phyloP scores from a whole-genome alignment of 2,797 vertebrate species.

The Tympanoctomys barrerae region DNA sequence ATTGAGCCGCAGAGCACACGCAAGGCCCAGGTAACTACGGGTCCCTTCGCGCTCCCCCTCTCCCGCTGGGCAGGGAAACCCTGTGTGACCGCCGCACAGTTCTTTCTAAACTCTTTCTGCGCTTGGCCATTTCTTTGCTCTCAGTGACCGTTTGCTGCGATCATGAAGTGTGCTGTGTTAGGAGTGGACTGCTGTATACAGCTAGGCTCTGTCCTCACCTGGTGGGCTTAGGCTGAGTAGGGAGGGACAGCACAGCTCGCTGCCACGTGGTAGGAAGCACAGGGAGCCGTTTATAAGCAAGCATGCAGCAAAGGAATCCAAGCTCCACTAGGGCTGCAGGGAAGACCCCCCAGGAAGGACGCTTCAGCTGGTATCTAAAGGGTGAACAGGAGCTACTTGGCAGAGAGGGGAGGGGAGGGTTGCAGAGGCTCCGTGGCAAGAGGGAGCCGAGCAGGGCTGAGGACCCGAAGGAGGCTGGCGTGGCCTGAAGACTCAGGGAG shows the following conservation, averaged over 20 bases:
- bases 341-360: neutral
- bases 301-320: neutral
- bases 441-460: neutral
- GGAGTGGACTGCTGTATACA: conserved; percentile 42
- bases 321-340: neutral
- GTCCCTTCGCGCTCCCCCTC: neutral
- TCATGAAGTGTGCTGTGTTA: neutral
- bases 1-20: conserved; percentile 95
- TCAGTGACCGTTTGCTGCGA: neutral
- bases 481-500: neutral
- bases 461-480: neutral
- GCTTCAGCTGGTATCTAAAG: neutral
- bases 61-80: neutral
- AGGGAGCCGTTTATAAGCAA: neutral
- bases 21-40: conserved; percentile 93
- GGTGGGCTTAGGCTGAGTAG: neutral
- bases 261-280: neutral
- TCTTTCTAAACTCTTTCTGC: conserved; percentile 4
- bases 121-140: conserved; percentile 7
- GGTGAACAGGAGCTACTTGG: neutral
- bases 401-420: neutral
- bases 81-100: neutral
- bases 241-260: neutral
- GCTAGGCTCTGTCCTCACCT: neutral
- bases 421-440: neutral